Percentiles rank a stretch among this genome's conserved stretches.
Evolutionary conservation across 2,888 invertebrate species (phyloP).

Genomic region (Rhaphigaster nebulosa): DNA sequence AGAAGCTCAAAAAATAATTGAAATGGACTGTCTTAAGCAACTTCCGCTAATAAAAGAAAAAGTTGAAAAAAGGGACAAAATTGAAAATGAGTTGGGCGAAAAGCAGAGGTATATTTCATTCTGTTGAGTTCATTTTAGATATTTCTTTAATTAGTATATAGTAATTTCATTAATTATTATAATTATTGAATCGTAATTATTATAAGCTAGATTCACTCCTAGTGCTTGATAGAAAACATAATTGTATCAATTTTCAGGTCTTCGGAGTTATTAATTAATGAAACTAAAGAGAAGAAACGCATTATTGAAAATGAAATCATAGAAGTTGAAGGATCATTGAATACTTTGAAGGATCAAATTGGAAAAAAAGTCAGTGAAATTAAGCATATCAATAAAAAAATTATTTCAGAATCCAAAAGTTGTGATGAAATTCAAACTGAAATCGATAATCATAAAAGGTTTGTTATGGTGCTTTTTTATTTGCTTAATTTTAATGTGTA

Average conservation of each 20-base stretch:
- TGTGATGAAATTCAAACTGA: constrained; percentile 60
- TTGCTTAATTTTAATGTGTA: neutral
- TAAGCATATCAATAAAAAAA: constrained; percentile 60
- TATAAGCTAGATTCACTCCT: neutral
- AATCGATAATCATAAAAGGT: constrained; percentile 60
- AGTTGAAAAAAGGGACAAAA: constrained; percentile 56
- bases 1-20: constrained; percentile 38
- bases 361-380: constrained; percentile 57
- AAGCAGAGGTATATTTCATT: constrained; percentile 45
- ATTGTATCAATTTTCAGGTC: constrained; percentile 49
- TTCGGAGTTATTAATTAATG: constrained; percentile 36
- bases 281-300: constrained; percentile 53
- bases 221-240: neutral
- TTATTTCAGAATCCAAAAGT: constrained; percentile 48
- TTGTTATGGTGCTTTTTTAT: neutral
- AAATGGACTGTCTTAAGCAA: constrained; percentile 43
- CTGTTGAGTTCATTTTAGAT: neutral
- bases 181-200: neutral
- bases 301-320: constrained; percentile 55
- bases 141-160: neutral
- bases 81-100: constrained; percentile 51
- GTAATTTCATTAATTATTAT: neutral
- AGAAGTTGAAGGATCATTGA: constrained; percentile 53
- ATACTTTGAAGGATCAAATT: constrained; percentile 48
- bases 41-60: constrained; percentile 53